Evolutionary conservation across 2,888 invertebrate genomes (phyloP).

Genomic region (Argynnis bischoffii): DNA sequence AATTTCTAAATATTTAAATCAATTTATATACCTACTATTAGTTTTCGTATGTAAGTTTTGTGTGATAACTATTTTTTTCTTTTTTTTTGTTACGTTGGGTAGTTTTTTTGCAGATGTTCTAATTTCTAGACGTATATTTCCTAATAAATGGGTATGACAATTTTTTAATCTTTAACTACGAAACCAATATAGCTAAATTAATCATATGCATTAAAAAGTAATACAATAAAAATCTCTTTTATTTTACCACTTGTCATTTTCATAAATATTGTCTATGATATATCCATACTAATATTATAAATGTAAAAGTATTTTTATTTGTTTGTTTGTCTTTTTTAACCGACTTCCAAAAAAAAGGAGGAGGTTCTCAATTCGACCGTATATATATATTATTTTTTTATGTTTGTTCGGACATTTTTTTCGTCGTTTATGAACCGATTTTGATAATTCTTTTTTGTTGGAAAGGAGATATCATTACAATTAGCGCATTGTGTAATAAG

Average conservation of each 20-base stretch:
- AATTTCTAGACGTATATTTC: constrained; percentile 27
- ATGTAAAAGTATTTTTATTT: no score
- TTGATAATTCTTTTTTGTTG: no score
- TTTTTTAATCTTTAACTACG: constrained; percentile 25
- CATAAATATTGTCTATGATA: not conserved
- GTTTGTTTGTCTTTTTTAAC: no score
- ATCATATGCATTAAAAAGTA: constrained; percentile 30
- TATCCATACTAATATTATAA: no score
- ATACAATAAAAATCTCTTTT: constrained; percentile 12
- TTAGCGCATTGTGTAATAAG: no score
- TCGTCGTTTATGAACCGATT: no score
- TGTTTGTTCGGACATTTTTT: no score
- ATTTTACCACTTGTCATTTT: constrained; percentile 13
- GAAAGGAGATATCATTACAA: no score
- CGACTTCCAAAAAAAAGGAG: no score
- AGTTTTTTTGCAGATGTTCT: constrained; percentile 44
- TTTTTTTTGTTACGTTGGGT: constrained; percentile 44
- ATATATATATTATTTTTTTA: no score
- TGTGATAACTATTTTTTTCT: constrained; percentile 62
- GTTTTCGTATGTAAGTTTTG: constrained; percentile 59
- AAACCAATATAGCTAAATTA: constrained; percentile 22
- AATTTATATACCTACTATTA: constrained; percentile 61
- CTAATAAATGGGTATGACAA: constrained; percentile 13
- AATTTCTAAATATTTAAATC: constrained; percentile 75
- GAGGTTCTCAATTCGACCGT: no score